phyloP scores from a whole-genome alignment of 2,888 invertebrate genomes.

The Falcaria lacertinaria region DNA sequence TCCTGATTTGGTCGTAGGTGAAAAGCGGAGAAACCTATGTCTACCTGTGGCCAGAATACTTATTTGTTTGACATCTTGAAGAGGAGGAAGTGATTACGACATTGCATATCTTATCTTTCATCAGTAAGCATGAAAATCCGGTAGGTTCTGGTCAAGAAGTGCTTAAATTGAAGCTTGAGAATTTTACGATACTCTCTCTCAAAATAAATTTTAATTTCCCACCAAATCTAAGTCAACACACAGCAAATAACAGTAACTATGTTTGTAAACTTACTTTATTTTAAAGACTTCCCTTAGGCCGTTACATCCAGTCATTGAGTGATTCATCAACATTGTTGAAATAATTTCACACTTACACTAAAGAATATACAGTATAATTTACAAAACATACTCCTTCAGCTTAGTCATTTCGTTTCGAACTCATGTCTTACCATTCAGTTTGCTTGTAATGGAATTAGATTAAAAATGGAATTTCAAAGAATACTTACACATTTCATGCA shows the following conservation, averaged over 20 bases:
- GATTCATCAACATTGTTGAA: slow-evolving; percentile 14
- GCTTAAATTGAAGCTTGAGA: too few species aligned
- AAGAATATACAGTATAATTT: slow-evolving; percentile 17
- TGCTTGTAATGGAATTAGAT: not conserved
- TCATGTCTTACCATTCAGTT: slow-evolving; percentile 4
- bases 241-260: not conserved
- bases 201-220: too few species aligned
- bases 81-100: not conserved
- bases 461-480: slow-evolving; percentile 2
- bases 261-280: slow-evolving; percentile 1
- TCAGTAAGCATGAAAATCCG: too few species aligned
- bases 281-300: slow-evolving; percentile 16
- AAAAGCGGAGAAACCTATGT: not conserved
- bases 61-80: not conserved
- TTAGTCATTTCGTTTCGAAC: slow-evolving; percentile 18
- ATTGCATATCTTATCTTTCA: not conserved
- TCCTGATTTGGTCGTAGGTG: not conserved
- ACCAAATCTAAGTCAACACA: not conserved
- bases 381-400: slow-evolving; percentile 5
- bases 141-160: too few species aligned
- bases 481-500: slow-evolving; percentile 72
- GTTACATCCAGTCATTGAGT: slow-evolving; percentile 13
- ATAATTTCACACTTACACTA: slow-evolving; percentile 5
- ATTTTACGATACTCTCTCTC: too few species aligned
- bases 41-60: not conserved